Evolutionary conservation across 2,797 vertebrate species (phyloP).

Genomic region (Poliocrania exsul): DNA sequence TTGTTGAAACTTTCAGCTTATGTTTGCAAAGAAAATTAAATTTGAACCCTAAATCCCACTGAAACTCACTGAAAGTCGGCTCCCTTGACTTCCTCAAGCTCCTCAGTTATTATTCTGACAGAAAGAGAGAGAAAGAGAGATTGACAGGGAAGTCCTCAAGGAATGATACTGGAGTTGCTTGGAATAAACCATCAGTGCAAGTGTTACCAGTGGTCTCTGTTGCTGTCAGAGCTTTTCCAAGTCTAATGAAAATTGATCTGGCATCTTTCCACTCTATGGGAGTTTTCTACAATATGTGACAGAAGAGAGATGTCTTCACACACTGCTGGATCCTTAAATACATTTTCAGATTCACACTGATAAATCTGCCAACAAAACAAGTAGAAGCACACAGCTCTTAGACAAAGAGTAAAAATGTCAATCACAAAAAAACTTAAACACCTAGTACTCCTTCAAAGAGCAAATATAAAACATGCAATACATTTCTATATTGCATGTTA

Average conservation of each 20-base stretch:
- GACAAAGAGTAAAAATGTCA: background rate
- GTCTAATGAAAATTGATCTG: slow-evolving; percentile 2
- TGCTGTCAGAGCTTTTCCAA: background rate
- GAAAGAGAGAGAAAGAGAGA: background rate
- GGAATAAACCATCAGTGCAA: background rate
- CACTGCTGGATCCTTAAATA: background rate
- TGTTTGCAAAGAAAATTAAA: background rate
- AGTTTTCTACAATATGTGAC: background rate
- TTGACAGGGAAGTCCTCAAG: background rate
- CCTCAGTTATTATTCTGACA: background rate
- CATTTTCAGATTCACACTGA: background rate
- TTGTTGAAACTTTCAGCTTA: background rate
- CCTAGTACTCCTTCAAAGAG: background rate
- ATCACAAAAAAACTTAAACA: background rate
- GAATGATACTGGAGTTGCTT: background rate
- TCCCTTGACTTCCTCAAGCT: background rate
- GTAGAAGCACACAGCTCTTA: background rate
- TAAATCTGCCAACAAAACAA: background rate
- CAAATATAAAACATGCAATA: background rate
- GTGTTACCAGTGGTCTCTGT: background rate
- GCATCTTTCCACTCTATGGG: background rate
- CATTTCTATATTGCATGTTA: background rate
- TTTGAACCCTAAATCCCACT: background rate
- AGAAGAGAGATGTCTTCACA: slow-evolving; percentile 3
- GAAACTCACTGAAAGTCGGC: background rate